Base-by-base conservation (phyloP, 2,113 vertebrate species). In the Promerops cafer region DNA sequence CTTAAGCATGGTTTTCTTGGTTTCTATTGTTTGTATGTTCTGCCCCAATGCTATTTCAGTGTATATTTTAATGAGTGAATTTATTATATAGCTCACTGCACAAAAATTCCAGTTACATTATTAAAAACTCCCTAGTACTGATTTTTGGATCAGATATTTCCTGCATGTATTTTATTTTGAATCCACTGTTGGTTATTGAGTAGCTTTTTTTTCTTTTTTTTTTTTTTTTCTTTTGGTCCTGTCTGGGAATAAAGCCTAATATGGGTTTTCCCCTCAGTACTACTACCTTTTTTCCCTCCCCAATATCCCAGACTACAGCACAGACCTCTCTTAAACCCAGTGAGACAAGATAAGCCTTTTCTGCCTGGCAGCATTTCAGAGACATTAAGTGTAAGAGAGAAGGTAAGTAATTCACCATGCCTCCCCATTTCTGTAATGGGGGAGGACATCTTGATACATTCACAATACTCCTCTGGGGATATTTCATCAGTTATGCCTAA, bases 401-500 rank as follows among this genome's bases (percentile, higher is more conserved):
- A 98, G 97, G 98, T 98, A 98, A 98, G 98, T 98, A 98, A 98
- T 98, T 98, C 97, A 97, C 97, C 93, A 96, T 97, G 97, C 97
- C 91, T 98, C 94, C 98, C 96, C 96, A 97, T 98, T 98, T 98
- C 97, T 98, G 97, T 98, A 98, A 98, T 98, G 98, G 97, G 97
- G 96, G 96, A 98, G 98, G 98, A 98, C 97, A 83, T 98, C 97
- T 97, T 97, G 98, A 98, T 98, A 98, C 98, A 98, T 98, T 98
- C 98, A 98, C 97, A 98, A 97, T 95, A 91, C 91, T 98, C 98
- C 98, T 98, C 97, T 96, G 98, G 97, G 98, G 97, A 98, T 98
- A 98, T 98, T 98, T 98, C 98, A 98, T 98, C 98, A 98, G 97
- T 98, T 98, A 98, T 98, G 98, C 97, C 98, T 98, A 98, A 98